These are phyloP conservation scores for Muntiacus reevesi DNA, from an alignment of 2,113 vertebrate species.

Conservation along the genomic window DNA sequence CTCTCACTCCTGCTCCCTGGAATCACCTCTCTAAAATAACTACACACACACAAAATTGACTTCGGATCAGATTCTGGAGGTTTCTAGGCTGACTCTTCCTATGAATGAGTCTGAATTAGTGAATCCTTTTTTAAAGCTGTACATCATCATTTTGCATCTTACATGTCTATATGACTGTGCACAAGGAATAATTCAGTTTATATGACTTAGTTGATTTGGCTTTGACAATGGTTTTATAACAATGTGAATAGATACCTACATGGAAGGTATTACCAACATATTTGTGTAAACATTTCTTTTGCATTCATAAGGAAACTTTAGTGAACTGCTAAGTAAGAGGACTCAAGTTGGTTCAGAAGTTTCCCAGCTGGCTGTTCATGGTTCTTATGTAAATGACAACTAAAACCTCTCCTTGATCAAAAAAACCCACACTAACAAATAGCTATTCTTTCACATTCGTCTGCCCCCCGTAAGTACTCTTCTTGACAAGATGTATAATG, in stretches of 20 bases:
- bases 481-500: background rate
- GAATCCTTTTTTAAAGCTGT: background rate
- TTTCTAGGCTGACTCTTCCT: background rate
- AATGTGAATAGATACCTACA: background rate
- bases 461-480: background rate
- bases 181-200: background rate
- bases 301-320: background rate
- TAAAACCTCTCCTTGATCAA: background rate
- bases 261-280: background rate
- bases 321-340: background rate
- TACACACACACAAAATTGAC: background rate
- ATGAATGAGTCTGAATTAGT: background rate
- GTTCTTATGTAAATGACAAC: background rate
- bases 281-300: background rate
- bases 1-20: background rate
- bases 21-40: background rate
- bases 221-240: background rate
- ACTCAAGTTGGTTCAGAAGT: background rate
- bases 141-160: background rate
- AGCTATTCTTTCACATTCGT: background rate
- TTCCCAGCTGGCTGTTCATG: background rate
- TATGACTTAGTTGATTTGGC: slow-evolving; percentile 12
- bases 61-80: background rate
- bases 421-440: background rate
- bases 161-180: background rate